Percentiles rank a stretch among this genome's conserved stretches.
Evolutionary conservation across 2,888 invertebrate genomes (phyloP).

Genomic region (Drosophila mimetica): DNA sequence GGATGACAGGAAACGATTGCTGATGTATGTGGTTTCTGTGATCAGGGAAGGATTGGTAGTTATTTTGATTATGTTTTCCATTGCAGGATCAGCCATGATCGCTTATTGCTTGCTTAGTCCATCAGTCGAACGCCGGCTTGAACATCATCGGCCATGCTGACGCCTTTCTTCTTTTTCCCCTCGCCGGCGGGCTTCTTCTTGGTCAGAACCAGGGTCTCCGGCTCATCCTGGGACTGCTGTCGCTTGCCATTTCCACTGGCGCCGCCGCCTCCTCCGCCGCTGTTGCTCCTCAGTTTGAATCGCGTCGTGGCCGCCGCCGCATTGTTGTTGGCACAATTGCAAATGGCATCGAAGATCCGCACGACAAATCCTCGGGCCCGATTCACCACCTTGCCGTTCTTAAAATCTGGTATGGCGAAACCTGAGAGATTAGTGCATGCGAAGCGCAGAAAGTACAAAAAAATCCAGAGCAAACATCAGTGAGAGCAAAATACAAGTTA

Average conservation of each 20-base stretch:
- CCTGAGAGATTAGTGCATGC: constrained; percentile 63
- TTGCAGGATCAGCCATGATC: constrained; percentile 8
- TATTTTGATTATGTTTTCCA: constrained; percentile 49
- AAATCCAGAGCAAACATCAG: constrained; percentile 37
- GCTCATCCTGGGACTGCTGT: constrained; percentile 61
- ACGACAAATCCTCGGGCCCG: constrained; percentile 87
- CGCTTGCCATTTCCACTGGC: constrained; percentile 51
- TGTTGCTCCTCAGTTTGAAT: constrained; percentile 81
- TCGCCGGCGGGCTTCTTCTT: constrained; percentile 68
- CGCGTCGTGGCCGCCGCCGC: constrained; percentile 85
- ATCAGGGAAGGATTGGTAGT: neutral
- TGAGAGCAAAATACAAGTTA: constrained; percentile 52
- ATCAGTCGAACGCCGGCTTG: constrained; percentile 64
- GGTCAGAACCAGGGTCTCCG: constrained; percentile 61
- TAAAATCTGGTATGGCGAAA: constrained; percentile 85
- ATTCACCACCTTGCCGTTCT: constrained; percentile 86
- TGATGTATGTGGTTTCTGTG: constrained; percentile 6
- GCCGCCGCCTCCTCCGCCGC: constrained; percentile 50
- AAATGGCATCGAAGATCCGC: constrained; percentile 87
- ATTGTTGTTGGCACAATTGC: constrained; percentile 87
- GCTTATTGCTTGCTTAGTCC: constrained; percentile 46
- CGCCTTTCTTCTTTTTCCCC: constrained; percentile 65
- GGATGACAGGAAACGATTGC: constrained; percentile 2
- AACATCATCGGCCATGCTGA: constrained; percentile 64
- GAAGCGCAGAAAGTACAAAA: constrained; percentile 29